Conservation (phyloP, 2,888 invertebrate genomes). For the Ashinkailepas kermadecensis region DNA sequence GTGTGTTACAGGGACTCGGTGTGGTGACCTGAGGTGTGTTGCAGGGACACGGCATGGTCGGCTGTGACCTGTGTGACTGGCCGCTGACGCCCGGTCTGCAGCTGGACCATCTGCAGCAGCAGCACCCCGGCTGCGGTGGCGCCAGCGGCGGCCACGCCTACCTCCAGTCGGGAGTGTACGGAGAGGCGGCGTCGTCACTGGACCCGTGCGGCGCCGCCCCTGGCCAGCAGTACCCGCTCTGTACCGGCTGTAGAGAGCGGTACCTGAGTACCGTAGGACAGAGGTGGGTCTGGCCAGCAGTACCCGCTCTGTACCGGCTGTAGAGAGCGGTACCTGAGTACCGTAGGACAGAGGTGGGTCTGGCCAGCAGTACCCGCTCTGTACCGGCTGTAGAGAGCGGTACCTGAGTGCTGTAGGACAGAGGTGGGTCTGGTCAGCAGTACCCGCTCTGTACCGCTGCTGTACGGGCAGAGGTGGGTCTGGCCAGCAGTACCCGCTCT, state of each 20-base stretch:
- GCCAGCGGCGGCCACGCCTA: slow-evolving; percentile 81
- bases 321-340: slow-evolving; percentile 59
- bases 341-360: slow-evolving; percentile 35
- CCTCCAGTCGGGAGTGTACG: slow-evolving; percentile 47
- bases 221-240: slow-evolving; percentile 83
- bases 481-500: too few relatives aligned
- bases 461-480: too few relatives aligned
- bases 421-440: slow-evolving; percentile 34
- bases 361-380: too few relatives aligned
- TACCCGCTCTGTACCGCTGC: too few relatives aligned
- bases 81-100: slow-evolving; percentile 40
- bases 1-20: too few relatives aligned
- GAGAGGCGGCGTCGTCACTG: slow-evolving; percentile 29
- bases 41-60: slow-evolving; percentile 43
- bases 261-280: slow-evolving; percentile 42
- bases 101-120: slow-evolving; percentile 73
- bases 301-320: slow-evolving; percentile 89
- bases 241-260: slow-evolving; percentile 80
- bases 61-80: slow-evolving; percentile 79
- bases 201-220: slow-evolving; percentile 69
- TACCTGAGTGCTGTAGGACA: slow-evolving; percentile 23
- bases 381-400: too few relatives aligned
- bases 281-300: slow-evolving; percentile 34
- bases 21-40: slow-evolving; percentile 29
- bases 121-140: slow-evolving; percentile 84